A percentile compares a stretch with the other conserved stretches of the same genome.
These are phyloP conservation scores for Ictalurus punctatus DNA, from an alignment of 2,113 vertebrate species.

Conservation along the genomic window DNA sequence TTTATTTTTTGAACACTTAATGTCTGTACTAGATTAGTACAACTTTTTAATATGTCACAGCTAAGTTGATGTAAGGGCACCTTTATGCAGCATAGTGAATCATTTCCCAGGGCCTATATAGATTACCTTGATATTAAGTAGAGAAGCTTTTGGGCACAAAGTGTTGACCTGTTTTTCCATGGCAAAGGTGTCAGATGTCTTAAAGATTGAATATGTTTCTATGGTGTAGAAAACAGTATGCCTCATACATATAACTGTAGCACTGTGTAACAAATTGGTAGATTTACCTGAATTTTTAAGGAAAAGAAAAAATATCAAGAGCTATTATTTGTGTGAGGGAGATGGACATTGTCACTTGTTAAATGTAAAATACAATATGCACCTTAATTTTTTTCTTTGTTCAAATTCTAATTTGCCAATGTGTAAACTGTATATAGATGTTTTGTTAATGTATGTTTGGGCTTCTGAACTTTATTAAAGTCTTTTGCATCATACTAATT, in stretches of 20 bases:
- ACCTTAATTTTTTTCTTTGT: slow-evolving; percentile 80
- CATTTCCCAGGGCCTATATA: slow-evolving; percentile 62
- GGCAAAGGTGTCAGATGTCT: slow-evolving; percentile 70
- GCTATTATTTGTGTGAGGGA: slow-evolving; percentile 65
- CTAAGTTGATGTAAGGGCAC: slow-evolving; percentile 64
- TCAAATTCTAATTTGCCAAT: slow-evolving; percentile 74
- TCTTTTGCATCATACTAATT: slow-evolving; percentile 79
- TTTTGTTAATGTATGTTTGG: slow-evolving; percentile 82
- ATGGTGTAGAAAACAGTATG: slow-evolving; percentile 72
- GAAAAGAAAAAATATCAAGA: slow-evolving; percentile 48
- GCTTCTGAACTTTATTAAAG: slow-evolving; percentile 82
- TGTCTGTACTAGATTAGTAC: slow-evolving; percentile 40
- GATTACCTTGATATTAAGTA: slow-evolving; percentile 63
- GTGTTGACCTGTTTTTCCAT: slow-evolving; percentile 61
- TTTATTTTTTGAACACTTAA: slow-evolving; percentile 18
- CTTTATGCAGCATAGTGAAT: slow-evolving; percentile 67
- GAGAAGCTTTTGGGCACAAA: slow-evolving; percentile 57
- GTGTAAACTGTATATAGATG: slow-evolving; percentile 75
- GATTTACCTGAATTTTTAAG: slow-evolving; percentile 70
- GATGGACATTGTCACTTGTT: slow-evolving; percentile 72
- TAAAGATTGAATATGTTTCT: slow-evolving; percentile 73
- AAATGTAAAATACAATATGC: slow-evolving; percentile 78
- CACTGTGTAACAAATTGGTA: slow-evolving; percentile 73
- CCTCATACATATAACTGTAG: slow-evolving; percentile 72
- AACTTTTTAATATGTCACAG: slow-evolving; percentile 57